These are phyloP conservation scores for Cyphomyrmex costatus DNA, from an alignment of 1,140 invertebrate genomes.

Conservation along the genomic window DNA sequence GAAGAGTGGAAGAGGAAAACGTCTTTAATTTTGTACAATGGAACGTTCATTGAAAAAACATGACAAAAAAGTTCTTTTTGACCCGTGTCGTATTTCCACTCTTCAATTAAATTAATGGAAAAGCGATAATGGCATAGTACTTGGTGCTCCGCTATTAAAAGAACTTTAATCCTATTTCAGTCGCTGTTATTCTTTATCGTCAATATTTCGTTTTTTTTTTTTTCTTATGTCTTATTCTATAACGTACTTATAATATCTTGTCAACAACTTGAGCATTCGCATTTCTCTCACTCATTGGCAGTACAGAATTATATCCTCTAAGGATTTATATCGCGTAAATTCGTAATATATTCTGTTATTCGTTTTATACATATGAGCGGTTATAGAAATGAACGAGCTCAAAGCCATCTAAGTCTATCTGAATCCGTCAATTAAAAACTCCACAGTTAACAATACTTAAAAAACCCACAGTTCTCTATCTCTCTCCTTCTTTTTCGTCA, in stretches of 20 bases:
- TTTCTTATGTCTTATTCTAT: conserved; percentile 48
- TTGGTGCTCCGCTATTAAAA: conserved; percentile 48
- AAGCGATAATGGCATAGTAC: conserved; percentile 71
- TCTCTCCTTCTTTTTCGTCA: not conserved
- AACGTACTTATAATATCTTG: conserved; percentile 60
- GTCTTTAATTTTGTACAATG: conserved; percentile 75
- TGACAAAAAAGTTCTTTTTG: conserved; percentile 54
- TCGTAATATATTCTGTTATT: conserved; percentile 29
- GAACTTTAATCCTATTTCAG: conserved; percentile 60
- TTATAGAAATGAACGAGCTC: conserved; percentile 23
- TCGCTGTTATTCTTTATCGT: conserved; percentile 21
- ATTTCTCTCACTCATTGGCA: conserved; percentile 60
- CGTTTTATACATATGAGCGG: conserved; percentile 31
- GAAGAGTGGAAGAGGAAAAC: conserved; percentile 77
- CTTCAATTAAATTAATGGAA: conserved; percentile 70
- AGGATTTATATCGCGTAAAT: conserved; percentile 35
- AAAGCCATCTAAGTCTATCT: conserved; percentile 22
- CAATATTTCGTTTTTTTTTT: conserved; percentile 30
- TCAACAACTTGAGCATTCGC: conserved; percentile 56
- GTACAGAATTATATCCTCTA: conserved; percentile 37
- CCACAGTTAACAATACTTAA: not conserved
- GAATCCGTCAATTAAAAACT: conserved; percentile 26
- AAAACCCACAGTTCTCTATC: conserved; percentile 3
- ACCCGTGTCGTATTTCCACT: conserved; percentile 72
- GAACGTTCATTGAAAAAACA: conserved; percentile 62